phyloP scores from a whole-genome alignment of 2,888 invertebrate species.

The Colletes collaris region DNA sequence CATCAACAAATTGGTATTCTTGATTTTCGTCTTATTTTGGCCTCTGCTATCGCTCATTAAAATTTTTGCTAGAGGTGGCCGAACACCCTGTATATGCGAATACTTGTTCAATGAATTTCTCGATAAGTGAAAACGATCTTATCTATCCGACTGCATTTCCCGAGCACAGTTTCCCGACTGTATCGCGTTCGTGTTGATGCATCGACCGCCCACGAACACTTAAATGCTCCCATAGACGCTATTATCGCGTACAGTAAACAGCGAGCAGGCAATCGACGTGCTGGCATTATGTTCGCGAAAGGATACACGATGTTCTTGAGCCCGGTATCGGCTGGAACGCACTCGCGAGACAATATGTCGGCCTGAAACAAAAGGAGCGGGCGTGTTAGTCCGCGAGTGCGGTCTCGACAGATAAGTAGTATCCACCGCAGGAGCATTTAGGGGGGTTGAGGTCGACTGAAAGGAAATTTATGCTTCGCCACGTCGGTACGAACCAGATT shows the following conservation, averaged over 20 bases:
- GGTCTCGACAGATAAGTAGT: conserved; percentile 66
- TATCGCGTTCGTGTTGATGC: conserved; percentile 14
- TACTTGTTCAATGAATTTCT: no score
- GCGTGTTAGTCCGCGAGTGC: conserved; percentile 50
- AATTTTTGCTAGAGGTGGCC: no score
- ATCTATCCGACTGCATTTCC: no score
- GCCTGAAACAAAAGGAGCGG: conserved; percentile 63
- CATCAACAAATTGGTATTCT: no score
- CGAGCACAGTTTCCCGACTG: no score
- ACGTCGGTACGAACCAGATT: conserved; percentile 58
- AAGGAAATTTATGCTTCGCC: conserved; percentile 69
- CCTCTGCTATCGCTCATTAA: no score
- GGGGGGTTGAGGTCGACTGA: conserved; percentile 44
- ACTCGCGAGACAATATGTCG: conserved; percentile 60
- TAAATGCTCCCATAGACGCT: background rate
- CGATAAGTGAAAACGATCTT: no score
- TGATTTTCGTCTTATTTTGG: no score
- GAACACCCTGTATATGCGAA: no score
- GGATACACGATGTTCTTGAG: conserved; percentile 26
- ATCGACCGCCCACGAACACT: conserved; percentile 1
- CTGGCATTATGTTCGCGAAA: conserved; percentile 8
- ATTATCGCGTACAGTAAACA: conserved; percentile 32
- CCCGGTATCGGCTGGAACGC: conserved; percentile 51
- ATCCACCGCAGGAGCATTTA: conserved; percentile 52
- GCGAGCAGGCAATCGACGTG: conserved; percentile 11